These are phyloP conservation scores for Haemorhous mexicanus DNA, from an alignment of 2,113 vertebrate species.

Conservation along the genomic window DNA sequence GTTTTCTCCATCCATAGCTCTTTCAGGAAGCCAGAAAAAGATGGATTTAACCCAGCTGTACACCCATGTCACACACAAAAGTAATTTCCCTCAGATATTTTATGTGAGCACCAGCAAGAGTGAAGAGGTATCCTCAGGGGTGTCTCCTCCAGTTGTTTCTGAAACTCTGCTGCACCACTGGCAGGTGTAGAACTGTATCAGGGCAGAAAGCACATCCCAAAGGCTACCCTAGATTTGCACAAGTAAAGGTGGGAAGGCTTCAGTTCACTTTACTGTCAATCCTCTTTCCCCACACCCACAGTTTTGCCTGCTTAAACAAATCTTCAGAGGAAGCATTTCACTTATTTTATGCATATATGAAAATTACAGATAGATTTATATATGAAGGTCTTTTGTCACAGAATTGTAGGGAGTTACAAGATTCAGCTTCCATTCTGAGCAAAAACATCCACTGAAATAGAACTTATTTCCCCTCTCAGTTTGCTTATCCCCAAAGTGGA, in stretches of 20 bases:
- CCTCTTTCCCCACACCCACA: background rate
- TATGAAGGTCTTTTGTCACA: background rate
- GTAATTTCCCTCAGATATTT: background rate
- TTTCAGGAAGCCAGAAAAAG: background rate
- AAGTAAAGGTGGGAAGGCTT: background rate
- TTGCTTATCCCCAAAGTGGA: fast-evolving
- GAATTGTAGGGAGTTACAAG: background rate
- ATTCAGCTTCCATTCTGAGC: background rate
- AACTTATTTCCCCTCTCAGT: background rate
- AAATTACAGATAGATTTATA: background rate
- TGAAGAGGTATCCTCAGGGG: background rate
- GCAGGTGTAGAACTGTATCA: fast-evolving
- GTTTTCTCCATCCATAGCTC: background rate
- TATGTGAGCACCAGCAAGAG: background rate
- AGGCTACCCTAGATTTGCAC: background rate
- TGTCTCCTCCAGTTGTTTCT: background rate
- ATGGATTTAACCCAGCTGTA: background rate
- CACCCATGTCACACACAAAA: background rate
- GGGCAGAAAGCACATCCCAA: background rate
- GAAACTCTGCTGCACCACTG: background rate
- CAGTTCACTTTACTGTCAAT: background rate
- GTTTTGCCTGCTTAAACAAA: background rate
- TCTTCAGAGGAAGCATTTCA: background rate
- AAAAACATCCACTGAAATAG: background rate
- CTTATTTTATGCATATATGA: background rate